Base-by-base conservation (phyloP, 2,113 vertebrate genomes). In the Epinephelus cyanopodus region DNA sequence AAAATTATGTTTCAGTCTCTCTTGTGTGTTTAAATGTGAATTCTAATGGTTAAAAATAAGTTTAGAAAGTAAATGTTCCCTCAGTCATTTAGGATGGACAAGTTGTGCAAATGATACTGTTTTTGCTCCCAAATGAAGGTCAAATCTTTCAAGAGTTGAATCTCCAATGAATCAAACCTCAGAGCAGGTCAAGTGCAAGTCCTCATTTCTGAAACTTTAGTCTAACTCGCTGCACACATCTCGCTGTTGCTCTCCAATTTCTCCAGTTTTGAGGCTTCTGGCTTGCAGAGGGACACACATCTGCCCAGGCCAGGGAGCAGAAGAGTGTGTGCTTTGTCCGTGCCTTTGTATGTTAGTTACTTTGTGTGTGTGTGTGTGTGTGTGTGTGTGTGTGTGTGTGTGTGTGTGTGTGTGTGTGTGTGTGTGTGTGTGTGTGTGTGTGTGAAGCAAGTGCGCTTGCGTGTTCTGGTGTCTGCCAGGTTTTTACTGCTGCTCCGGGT, bases 381-480 rank as follows among this genome's bases (percentile, higher is more conserved):
- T 29, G 29, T 77, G 42, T 76, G 60, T 83, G 67, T 79, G 54
- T 71, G 33, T 37, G 33, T 37, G 33, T 37, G 33, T 60, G 23
- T 60, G 21, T 61, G 12, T 39, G 39, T 29, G 29, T 77, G 42
- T 76, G 60, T 83, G 67, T 79, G 54, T 71, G 33, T 37, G 33
- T 37, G 33, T 37, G 33, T 60, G 23, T 77, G 42, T 76, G 60
- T 83, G 67, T 79, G 54, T 71, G 2, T 29, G 47, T 60, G 21
- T 61, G 13, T 39, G 39, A 23, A 62, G 53, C 52, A 57, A 23
- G 29, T 79, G 62, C 77, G 63, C 27, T 48, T 15, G 67, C 25
- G 60, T 83, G 83, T 89, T 76, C 81, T 67, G 33, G 47, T 79
- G 74, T 56, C 71, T 77, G 72, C 88, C 82, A 88, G 82, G 52